phyloP scores from a whole-genome alignment of 1,140 invertebrate genomes.

The Orius insidiosus region DNA sequence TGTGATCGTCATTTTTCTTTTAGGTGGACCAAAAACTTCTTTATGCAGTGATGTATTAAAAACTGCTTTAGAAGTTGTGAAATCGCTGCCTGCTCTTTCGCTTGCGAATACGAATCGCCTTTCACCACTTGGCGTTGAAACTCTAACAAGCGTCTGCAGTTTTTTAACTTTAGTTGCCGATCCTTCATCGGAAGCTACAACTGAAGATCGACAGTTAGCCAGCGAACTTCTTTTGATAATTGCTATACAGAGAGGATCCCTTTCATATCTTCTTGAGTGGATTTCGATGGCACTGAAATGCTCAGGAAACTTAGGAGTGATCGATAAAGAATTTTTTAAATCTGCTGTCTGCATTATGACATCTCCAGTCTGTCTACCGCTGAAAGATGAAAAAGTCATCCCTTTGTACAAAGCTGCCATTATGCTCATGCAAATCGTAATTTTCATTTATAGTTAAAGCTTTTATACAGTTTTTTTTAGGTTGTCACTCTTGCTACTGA shows the following conservation, averaged over 20 bases:
- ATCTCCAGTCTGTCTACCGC: not conserved
- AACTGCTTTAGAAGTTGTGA: slow-evolving; percentile 38
- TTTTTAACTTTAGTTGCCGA: slow-evolving; percentile 37
- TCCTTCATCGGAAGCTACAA: slow-evolving; percentile 33
- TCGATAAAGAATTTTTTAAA: slow-evolving; percentile 12
- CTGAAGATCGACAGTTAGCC: slow-evolving; percentile 29
- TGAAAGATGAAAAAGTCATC: slow-evolving; percentile 19
- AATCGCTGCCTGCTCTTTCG: slow-evolving; percentile 37
- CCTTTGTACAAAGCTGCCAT: slow-evolving; percentile 34
- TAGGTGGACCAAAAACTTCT: not conserved
- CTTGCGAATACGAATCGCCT: slow-evolving; percentile 41
- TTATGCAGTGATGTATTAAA: slow-evolving; percentile 39
- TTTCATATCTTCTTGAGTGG: slow-evolving; percentile 44
- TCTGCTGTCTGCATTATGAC: slow-evolving; percentile 5
- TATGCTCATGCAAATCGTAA: slow-evolving; percentile 35
- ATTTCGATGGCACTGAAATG: slow-evolving; percentile 37
- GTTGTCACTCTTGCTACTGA: slow-evolving; percentile 29
- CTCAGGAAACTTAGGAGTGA: slow-evolving; percentile 15
- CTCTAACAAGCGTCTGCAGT: slow-evolving; percentile 32
- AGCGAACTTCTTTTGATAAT: slow-evolving; percentile 38
- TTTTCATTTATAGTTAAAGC: not conserved
- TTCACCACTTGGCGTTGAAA: slow-evolving; percentile 34
- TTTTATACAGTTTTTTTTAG: slow-evolving; percentile 21
- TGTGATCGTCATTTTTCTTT: not conserved
- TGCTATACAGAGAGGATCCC: slow-evolving; percentile 41